phyloP scores from a whole-genome alignment of 2,113 vertebrate genomes.

The Fregetta grallaria region DNA sequence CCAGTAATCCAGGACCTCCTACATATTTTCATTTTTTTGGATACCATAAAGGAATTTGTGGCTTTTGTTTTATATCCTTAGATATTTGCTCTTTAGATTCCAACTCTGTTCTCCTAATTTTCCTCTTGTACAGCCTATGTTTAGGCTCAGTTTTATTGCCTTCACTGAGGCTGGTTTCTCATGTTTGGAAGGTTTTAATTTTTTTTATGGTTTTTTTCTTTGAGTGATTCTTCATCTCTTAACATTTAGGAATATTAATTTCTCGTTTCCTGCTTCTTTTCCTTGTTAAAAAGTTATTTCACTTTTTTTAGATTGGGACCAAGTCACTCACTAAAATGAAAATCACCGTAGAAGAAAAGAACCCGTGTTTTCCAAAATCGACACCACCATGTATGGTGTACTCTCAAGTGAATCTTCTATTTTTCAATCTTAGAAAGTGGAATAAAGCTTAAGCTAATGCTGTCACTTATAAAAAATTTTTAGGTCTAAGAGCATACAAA shows the following conservation, averaged over 20 bases:
- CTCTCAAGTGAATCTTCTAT: background rate
- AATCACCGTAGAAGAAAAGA: background rate
- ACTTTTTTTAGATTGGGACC: background rate
- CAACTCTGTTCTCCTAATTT: background rate
- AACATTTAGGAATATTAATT: background rate
- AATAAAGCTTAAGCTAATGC: background rate
- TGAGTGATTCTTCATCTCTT: background rate
- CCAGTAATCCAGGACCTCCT: background rate
- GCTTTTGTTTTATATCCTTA: constrained; percentile 2
- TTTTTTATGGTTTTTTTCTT: background rate
- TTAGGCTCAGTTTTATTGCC: background rate
- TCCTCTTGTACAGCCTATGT: background rate
- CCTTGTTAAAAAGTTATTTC: background rate
- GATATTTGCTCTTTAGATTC: background rate
- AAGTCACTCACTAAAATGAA: background rate
- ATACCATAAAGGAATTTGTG: background rate
- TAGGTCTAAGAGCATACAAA: background rate
- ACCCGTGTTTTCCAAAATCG: background rate
- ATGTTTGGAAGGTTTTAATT: background rate
- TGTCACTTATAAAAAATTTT: background rate
- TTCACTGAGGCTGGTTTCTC: background rate
- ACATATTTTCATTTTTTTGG: background rate
- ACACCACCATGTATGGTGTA: too few relatives aligned
- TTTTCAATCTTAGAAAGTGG: background rate
- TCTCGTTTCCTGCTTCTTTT: background rate